phyloP scores from a whole-genome alignment of 2,888 invertebrate genomes.

The Chymomyza fuscimana region DNA sequence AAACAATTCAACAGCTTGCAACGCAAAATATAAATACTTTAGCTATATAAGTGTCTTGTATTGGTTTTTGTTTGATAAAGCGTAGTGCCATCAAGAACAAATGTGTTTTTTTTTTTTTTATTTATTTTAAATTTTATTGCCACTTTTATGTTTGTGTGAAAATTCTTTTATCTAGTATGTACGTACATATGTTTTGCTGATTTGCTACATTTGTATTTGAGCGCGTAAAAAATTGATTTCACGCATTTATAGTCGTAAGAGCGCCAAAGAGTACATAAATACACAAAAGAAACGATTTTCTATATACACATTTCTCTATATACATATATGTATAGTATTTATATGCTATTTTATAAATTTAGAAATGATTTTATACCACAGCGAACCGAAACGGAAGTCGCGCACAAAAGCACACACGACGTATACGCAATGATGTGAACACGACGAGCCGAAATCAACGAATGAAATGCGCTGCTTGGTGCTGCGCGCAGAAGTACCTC shows the following conservation, averaged over 20 bases:
- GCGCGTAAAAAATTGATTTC: constrained; percentile 45
- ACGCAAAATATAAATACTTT: constrained; percentile 13
- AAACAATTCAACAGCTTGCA: constrained; percentile 17
- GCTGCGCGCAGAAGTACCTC: constrained; percentile 59
- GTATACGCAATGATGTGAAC: constrained; percentile 63
- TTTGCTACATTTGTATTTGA: constrained; percentile 13
- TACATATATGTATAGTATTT: not conserved
- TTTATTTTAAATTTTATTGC: constrained; percentile 23
- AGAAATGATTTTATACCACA: constrained; percentile 62
- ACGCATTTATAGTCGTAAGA: constrained; percentile 3
- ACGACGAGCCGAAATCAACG: constrained; percentile 52
- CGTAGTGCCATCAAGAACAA: not conserved
- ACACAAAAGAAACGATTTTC: not conserved
- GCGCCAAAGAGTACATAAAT: not conserved
- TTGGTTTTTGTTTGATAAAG: constrained; percentile 20
- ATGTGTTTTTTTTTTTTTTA: not conserved
- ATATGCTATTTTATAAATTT: constrained; percentile 57
- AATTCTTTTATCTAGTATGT: constrained; percentile 19
- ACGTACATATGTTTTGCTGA: constrained; percentile 20
- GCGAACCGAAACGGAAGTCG: constrained; percentile 18
- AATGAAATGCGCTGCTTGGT: constrained; percentile 46
- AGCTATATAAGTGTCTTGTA: not conserved
- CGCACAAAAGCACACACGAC: constrained; percentile 26
- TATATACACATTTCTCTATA: constrained; percentile 12
- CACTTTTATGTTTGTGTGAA: constrained; percentile 31